Evolutionary conservation across 2,113 vertebrate species (phyloP), one percentile per base, ranked within the genome.

Genomic region (Chiloscyllium plagiosum): DNA sequence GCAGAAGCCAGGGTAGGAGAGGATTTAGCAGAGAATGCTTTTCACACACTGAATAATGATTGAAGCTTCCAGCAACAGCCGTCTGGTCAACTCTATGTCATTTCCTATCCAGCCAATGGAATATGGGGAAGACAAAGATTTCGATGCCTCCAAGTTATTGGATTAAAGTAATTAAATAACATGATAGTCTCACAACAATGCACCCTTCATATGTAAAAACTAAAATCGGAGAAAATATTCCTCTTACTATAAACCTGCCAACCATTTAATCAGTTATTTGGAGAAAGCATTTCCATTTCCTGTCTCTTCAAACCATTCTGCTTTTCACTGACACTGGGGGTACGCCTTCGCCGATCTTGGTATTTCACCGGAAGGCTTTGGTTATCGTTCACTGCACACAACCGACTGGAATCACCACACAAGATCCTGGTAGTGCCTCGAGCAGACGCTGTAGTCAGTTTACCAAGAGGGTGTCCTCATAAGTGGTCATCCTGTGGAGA

Each of bases 391-490:
- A 17, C 50, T 13, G 26, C 3, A 33, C 20, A 15, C 2, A 4
- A 8, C 29, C 29, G 20, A 37, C n/a, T 83, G 56, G 56, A 56
- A 65, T 92, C 47, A 52, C 24, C 26, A 22, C 12, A 10, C 61
- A 93, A 42, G 80, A 17, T 42, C 80, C 89, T 0, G 19, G 89
- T 42, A 95, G 24, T 13, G 0, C 33, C 22, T 52, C 1, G 33
- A 68, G 29, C 15, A 19, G 29, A 20, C 7, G 7, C 29, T 2
- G 20, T 29, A 1, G 24, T 95, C 83, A 96, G 94, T 96, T 96
- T 52, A 95, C 65, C 47, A 61, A 85, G 1, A 96, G 37, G 26
- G 52, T 83, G 47, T 95, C 94, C 69, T 87, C 95, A 19, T 76
- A 96, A 19, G 72, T 95, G 19, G 78, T 95, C 50, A 93, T 70